phyloP scores from a whole-genome alignment of 2,113 vertebrate species.

The Cavia porcellus region DNA sequence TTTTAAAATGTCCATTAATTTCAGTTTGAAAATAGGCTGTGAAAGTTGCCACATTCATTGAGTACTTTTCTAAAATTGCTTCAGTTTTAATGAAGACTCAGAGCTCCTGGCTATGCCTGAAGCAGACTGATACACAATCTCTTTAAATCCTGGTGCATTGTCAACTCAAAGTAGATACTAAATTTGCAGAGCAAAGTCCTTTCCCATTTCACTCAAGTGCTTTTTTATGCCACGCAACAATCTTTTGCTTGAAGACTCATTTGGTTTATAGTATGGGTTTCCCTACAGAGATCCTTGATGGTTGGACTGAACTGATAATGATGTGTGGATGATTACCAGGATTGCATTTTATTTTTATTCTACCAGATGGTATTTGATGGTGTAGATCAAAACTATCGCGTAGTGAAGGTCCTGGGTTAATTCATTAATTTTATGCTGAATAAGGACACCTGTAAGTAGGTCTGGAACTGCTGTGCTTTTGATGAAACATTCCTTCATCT shows the following conservation, averaged over 20 bases:
- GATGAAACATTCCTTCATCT: neutral
- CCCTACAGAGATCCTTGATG: neutral
- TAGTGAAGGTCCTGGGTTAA: neutral
- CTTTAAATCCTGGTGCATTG: neutral
- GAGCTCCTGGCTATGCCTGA: neutral
- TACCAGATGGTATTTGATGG: neutral
- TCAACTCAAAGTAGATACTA: neutral
- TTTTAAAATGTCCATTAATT: neutral
- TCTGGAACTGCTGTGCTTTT: neutral
- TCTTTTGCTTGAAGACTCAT: neutral
- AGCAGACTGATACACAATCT: neutral
- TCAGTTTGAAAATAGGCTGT: neutral
- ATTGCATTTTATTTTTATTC: neutral
- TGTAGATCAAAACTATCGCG: neutral
- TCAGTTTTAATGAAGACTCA: conserved; percentile 29
- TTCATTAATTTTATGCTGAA: conserved; percentile 3
- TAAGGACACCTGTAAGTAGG: neutral
- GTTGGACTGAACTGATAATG: neutral
- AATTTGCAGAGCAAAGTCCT: neutral
- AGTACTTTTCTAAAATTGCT: neutral
- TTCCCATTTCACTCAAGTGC: neutral
- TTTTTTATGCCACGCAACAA: neutral
- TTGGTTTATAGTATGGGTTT: neutral
- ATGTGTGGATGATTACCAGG: neutral
- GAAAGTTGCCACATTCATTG: neutral